These are phyloP conservation scores for Coregonus clupeaformis DNA, from an alignment of 2,113 vertebrate species.

Conservation along the genomic window DNA sequence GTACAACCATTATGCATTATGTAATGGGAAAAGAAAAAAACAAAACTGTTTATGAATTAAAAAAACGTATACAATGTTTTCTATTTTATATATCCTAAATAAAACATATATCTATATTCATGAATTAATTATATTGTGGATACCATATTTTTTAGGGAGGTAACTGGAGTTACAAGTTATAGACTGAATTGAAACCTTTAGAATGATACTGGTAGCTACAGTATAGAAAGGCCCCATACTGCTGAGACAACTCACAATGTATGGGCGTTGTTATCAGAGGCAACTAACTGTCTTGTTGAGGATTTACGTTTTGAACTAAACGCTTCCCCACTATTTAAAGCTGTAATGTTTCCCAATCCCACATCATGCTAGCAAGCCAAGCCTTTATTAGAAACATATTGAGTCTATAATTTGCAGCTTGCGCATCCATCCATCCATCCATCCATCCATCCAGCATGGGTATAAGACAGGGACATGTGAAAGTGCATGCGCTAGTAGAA, in stretches of 20 bases:
- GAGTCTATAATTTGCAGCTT: too few relatives aligned
- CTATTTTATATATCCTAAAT: conserved; percentile 60
- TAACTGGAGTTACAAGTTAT: neutral
- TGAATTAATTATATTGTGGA: neutral
- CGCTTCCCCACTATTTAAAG: too few relatives aligned
- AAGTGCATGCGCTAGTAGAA: conserved; percentile 9
- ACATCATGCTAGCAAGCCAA: too few relatives aligned
- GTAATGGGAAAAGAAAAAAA: neutral
- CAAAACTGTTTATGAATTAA: neutral
- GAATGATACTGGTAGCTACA: neutral
- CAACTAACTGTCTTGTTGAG: too few relatives aligned
- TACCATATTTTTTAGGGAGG: neutral
- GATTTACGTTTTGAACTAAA: too few relatives aligned
- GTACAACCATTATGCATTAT: conserved; percentile 37
- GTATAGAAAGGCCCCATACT: too few relatives aligned
- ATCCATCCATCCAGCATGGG: too few relatives aligned
- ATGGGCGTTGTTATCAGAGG: too few relatives aligned
- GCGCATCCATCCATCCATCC: too few relatives aligned
- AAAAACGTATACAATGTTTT: conserved; percentile 14
- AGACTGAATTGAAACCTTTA: neutral
- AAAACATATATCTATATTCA: conserved; percentile 38
- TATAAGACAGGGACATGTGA: neutral
- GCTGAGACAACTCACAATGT: too few relatives aligned
- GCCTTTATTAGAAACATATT: too few relatives aligned
- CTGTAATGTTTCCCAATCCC: too few relatives aligned